phyloP scores from a whole-genome alignment of 1,140 invertebrate species.

The Gonatopus flavifemur region DNA sequence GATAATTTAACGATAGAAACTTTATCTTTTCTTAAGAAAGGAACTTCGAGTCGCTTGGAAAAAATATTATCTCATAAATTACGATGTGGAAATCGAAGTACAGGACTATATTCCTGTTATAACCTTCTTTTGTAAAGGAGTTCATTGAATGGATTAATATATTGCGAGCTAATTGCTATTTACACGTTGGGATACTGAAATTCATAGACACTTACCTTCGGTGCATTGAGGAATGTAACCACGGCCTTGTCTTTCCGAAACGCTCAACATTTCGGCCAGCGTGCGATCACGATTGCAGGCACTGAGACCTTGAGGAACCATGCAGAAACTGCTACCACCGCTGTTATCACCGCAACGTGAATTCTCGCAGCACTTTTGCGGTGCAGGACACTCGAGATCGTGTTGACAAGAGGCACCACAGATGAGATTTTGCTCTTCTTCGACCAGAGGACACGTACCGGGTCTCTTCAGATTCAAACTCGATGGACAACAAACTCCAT shows the following conservation, averaged over 20 bases:
- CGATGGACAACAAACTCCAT: slow-evolving; percentile 84
- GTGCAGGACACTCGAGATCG: slow-evolving; percentile 76
- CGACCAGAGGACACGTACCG: slow-evolving; percentile 69
- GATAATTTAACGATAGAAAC: no score
- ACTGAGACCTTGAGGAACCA: slow-evolving; percentile 38
- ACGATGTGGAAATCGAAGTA: no score
- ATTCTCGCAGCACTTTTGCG: slow-evolving; percentile 78
- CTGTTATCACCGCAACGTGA: slow-evolving; percentile 63
- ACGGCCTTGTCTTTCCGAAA: slow-evolving; percentile 75
- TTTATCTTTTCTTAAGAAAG: no score
- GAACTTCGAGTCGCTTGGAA: no score
- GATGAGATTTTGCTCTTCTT: slow-evolving; percentile 42
- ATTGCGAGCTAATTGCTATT: background rate
- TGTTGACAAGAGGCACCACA: slow-evolving; percentile 72
- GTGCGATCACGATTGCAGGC: slow-evolving; percentile 76
- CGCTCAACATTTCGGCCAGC: slow-evolving; percentile 73
- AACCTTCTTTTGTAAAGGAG: background rate
- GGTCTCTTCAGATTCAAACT: slow-evolving; percentile 73
- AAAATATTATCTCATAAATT: no score
- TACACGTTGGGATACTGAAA: background rate
- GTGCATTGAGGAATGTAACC: slow-evolving; percentile 83
- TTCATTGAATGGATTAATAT: background rate
- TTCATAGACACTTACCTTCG: slow-evolving; percentile 39
- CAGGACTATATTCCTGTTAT: no score
- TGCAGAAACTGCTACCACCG: slow-evolving; percentile 40